Conservation (phyloP, 1,140 invertebrate genomes). For the Drosophila virilis region DNA sequence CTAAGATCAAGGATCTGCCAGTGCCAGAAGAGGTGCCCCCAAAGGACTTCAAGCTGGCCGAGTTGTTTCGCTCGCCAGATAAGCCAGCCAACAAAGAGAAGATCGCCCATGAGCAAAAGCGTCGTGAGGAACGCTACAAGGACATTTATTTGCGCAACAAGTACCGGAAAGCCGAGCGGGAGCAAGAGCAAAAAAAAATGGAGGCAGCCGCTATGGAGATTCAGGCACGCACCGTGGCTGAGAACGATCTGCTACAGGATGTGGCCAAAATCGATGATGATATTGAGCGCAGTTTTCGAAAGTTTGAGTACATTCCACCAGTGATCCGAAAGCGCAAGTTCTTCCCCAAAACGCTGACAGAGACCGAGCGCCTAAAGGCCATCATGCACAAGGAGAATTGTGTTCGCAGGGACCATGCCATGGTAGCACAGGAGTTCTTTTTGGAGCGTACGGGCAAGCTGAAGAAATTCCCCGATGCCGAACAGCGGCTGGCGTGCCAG, state of each 20-base stretch:
- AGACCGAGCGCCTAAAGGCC: constrained; percentile 68
- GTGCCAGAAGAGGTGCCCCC: neutral
- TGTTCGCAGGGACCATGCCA: constrained; percentile 56
- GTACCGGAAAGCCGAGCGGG: constrained; percentile 18
- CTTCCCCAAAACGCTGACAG: constrained; percentile 71
- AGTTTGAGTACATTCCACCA: constrained; percentile 61
- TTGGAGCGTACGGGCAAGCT: constrained; percentile 55
- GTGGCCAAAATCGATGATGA: constrained; percentile 67
- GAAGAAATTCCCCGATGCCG: constrained; percentile 61
- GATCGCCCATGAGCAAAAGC: constrained; percentile 52
- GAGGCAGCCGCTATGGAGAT: constrained; percentile 46
- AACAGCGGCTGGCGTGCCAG: constrained; percentile 57
- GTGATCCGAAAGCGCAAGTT: constrained; percentile 51
- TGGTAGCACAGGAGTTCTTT: constrained; percentile 63
- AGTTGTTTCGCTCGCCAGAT: constrained; percentile 61
- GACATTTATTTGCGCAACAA: constrained; percentile 69
- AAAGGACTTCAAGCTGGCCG: constrained; percentile 35
- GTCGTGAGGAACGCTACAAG: constrained; percentile 68
- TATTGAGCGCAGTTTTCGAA: constrained; percentile 66
- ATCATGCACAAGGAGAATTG: constrained; percentile 68
- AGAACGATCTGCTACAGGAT: constrained; percentile 54
- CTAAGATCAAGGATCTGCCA: constrained; percentile 54
- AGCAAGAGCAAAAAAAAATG: constrained; percentile 21
- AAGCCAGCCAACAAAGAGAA: constrained; percentile 61
- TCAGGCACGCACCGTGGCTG: constrained; percentile 55